Conservation (phyloP, 2,113 vertebrate genomes). For the Bolborhynchus lineola region DNA sequence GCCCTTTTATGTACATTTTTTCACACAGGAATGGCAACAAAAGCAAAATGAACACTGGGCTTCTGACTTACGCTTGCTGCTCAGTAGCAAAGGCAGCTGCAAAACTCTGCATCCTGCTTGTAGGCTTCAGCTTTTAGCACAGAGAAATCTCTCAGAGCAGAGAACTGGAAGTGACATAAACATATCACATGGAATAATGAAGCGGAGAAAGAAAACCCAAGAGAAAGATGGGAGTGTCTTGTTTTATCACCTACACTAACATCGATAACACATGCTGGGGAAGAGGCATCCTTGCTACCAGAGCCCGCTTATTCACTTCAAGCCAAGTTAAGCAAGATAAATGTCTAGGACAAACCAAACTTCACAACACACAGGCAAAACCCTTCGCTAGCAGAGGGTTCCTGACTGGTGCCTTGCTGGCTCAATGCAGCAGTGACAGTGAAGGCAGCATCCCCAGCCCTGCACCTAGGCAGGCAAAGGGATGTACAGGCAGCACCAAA, state of each 20-base stretch:
- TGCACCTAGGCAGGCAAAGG: background rate
- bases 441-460: background rate
- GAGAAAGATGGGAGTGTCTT: background rate
- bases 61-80: conserved; percentile 24
- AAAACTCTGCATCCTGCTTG: background rate
- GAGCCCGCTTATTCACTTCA: background rate
- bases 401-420: background rate
- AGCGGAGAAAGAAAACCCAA: background rate
- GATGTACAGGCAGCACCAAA: background rate
- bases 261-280: accelerated
- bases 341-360: background rate
- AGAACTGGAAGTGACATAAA: conserved; percentile 18
- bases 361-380: background rate
- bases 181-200: conserved; percentile 20
- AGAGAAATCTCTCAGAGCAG: background rate
- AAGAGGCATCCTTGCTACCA: background rate
- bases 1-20: conserved; percentile 36
- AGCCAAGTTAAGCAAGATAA: background rate
- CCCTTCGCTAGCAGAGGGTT: background rate
- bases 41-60: conserved; percentile 24
- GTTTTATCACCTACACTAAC: background rate
- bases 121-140: background rate
- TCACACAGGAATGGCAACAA: conserved; percentile 15
- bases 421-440: background rate
- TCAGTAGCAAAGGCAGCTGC: conserved; percentile 30